Conservation (phyloP, 2,888 invertebrate genomes). For the Ennomos fuscantarius region DNA sequence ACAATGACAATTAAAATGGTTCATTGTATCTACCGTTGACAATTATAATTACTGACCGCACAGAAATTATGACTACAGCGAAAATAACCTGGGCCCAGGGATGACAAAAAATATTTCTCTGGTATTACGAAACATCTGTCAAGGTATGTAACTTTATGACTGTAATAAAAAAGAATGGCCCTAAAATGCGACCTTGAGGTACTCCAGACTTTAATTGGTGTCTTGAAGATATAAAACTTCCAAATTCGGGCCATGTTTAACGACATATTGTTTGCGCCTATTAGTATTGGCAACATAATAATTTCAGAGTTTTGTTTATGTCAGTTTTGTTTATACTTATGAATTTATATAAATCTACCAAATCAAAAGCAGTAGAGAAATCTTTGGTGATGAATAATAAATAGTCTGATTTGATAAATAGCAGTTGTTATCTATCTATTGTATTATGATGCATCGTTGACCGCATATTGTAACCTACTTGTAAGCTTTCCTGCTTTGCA, state of each 20-base stretch:
- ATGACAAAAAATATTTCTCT: constrained; percentile 29
- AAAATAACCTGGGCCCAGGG: constrained; percentile 38
- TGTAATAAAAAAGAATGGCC: constrained; percentile 33
- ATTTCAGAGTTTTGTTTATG: background rate
- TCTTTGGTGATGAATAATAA: background rate
- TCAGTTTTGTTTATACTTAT: background rate
- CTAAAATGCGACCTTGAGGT: constrained; percentile 37
- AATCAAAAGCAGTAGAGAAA: constrained; percentile 1
- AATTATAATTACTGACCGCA: constrained; percentile 41
- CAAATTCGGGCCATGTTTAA: constrained; percentile 22
- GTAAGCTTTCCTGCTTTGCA: no score
- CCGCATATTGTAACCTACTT: no score
- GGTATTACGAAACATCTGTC: constrained; percentile 27
- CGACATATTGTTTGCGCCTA: constrained; percentile 5
- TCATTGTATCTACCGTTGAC: constrained; percentile 42
- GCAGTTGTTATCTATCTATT: constrained; percentile 15
- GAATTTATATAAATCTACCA: background rate
- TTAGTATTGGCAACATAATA: background rate
- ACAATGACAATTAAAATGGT: constrained; percentile 54
- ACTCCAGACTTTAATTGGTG: constrained; percentile 28
- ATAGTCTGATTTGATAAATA: constrained; percentile 10
- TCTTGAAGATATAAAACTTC: constrained; percentile 29
- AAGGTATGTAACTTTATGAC: constrained; percentile 36
- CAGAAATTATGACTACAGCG: constrained; percentile 32
- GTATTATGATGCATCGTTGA: no score